phyloP scores from a whole-genome alignment of 2,888 invertebrate genomes.

The Drosophila histrio region DNA sequence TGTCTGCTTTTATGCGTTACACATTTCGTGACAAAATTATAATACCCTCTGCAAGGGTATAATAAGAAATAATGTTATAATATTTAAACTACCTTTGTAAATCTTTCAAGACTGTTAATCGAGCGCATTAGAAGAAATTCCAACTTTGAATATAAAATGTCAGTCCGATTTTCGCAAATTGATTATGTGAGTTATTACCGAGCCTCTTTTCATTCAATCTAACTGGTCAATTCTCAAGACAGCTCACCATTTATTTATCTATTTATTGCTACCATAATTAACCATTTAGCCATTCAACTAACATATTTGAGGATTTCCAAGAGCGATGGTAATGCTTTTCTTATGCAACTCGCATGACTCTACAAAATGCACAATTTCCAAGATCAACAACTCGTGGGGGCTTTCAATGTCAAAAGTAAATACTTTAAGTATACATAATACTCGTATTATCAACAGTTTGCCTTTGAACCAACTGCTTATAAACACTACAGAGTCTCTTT shows the following conservation, averaged over 20 bases:
- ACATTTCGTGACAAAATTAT: too few relatives aligned
- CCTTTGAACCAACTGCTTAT: neutral
- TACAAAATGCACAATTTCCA: slow-evolving; percentile 13
- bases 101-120: neutral
- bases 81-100: neutral
- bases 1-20: too few relatives aligned
- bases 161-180: too few relatives aligned
- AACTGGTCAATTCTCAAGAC: too few relatives aligned
- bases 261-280: neutral
- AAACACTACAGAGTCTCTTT: neutral
- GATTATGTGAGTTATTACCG: too few relatives aligned
- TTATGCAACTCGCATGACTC: slow-evolving; percentile 37
- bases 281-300: neutral
- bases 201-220: too few relatives aligned
- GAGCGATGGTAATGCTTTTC: neutral
- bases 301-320: neutral
- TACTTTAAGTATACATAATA: neutral
- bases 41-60: too few relatives aligned
- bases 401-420: slow-evolving; percentile 23
- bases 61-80: neutral
- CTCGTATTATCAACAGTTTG: neutral
- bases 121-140: too few relatives aligned
- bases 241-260: too few relatives aligned
- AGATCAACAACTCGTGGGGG: neutral
- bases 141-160: too few relatives aligned